Base-by-base conservation (phyloP, 2,113 vertebrate genomes). In the Leptosomus discolor region DNA sequence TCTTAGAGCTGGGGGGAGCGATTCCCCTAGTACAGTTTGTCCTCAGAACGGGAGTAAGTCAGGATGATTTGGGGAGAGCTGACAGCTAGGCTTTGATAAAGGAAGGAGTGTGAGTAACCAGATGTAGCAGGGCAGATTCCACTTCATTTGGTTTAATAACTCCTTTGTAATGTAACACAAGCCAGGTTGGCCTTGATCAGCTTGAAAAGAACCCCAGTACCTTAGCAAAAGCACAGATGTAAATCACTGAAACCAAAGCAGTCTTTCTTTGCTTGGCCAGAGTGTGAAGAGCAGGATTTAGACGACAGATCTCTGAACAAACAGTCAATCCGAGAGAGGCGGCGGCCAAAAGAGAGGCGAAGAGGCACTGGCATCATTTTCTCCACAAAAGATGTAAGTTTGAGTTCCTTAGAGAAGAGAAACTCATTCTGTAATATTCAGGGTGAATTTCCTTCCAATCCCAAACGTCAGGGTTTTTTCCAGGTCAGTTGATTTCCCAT, bases 311-410 rank as follows among this genome's bases (percentile, higher is more conserved):
- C 98, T 27, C 87, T 92, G 22, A 86, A 70, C 56, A 97, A 94
- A 30, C 97, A 97, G 34, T 96, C 95, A 0, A 71, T 97, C 74
- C 97, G 98, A 19, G 98, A 98, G 84, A 98, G 97, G 43, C 94
- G 98, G 67, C 97, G 98, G 78, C 98, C 96, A 6, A 97, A 90
- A 36, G 98, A 95, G 86, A 92, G 97, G 41, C 88, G 96, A 71
- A 98, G 98, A 89, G 97, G 92, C 74, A 98, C 98, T 0, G 98
- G 96, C 58, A 98, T 98, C 65, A 97, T 97, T 71, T 97, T 97
- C 92, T 98, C 97, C 8, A 83, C 96, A n/a, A 96, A 98, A 46
- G 98, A 99, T 85, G 99, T 99, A 91, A 96, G 98, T 97, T 4
- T 50, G 64, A 68, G 32, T 54, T 90, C 64, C 34, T 75, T 60